These are phyloP conservation scores for Loris lydekkerianus DNA, from an alignment of 2,797 vertebrate species.

Conservation along the genomic window DNA sequence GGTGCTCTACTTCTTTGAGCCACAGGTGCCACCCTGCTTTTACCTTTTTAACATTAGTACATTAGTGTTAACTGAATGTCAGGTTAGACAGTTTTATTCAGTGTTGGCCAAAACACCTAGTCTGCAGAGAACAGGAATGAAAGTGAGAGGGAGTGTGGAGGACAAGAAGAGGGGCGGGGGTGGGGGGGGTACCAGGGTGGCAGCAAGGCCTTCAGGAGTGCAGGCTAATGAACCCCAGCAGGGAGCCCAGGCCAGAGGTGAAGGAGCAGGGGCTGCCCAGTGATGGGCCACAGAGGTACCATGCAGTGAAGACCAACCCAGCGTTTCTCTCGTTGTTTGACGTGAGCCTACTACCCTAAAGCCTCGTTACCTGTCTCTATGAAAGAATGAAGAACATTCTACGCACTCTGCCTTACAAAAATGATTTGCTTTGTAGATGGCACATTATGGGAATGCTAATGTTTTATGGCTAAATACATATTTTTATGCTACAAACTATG, in stretches of 20 bases:
- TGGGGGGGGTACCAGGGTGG: neutral
- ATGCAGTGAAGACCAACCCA: neutral
- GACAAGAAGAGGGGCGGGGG: no score
- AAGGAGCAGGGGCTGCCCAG: neutral
- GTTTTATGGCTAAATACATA: neutral
- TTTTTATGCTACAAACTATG: neutral
- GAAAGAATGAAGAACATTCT: neutral
- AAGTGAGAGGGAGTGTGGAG: neutral
- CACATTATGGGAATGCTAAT: neutral
- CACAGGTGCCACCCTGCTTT: neutral
- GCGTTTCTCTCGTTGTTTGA: neutral
- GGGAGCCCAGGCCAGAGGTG: accelerated
- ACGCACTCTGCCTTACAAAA: neutral
- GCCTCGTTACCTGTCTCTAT: neutral
- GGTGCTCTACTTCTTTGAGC: no score
- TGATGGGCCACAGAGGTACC: neutral
- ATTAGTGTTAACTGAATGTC: neutral
- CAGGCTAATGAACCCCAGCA: neutral
- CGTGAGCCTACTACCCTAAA: neutral
- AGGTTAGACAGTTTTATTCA: neutral
- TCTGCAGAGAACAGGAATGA: neutral
- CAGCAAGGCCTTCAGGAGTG: neutral
- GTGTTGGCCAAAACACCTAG: neutral
- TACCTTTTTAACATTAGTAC: neutral
- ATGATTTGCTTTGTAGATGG: neutral